Conservation (phyloP, 2,797 vertebrate genomes). For the Microtus agrestis region DNA sequence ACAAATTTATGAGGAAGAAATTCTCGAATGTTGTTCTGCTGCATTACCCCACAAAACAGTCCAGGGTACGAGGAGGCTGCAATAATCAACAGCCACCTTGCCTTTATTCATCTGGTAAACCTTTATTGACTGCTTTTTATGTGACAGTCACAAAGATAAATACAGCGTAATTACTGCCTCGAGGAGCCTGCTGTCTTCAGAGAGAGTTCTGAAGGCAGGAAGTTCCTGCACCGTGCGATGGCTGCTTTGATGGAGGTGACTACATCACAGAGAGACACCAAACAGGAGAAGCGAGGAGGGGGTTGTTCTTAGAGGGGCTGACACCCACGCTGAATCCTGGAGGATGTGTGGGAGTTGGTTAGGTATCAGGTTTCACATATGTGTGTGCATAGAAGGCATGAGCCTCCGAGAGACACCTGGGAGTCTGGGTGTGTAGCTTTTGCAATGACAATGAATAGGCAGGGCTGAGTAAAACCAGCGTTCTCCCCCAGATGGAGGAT, state of each 20-base stretch:
- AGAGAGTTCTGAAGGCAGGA: not conserved
- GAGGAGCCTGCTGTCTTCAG: constrained; percentile 49
- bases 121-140: constrained; percentile 61
- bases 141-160: constrained; percentile 61
- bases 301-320: not conserved
- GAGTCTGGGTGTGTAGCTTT: not conserved
- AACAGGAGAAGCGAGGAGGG: not conserved
- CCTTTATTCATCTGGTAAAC: constrained; percentile 47
- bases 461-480: not conserved
- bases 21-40: constrained; percentile 55
- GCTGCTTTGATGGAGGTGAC: not conserved
- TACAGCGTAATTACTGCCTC: constrained; percentile 47
- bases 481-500: not conserved
- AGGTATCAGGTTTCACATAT: not conserved
- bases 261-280: not conserved
- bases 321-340: not conserved
- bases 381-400: not conserved
- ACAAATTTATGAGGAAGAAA: constrained; percentile 38
- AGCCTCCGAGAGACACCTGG: not conserved
- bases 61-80: not conserved
- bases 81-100: not conserved
- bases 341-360: not conserved
- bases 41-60: constrained; percentile 30
- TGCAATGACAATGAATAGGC: not conserved
- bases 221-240: not conserved